Conservation (phyloP, 2,113 vertebrate species). For the Indicator indicator region DNA sequence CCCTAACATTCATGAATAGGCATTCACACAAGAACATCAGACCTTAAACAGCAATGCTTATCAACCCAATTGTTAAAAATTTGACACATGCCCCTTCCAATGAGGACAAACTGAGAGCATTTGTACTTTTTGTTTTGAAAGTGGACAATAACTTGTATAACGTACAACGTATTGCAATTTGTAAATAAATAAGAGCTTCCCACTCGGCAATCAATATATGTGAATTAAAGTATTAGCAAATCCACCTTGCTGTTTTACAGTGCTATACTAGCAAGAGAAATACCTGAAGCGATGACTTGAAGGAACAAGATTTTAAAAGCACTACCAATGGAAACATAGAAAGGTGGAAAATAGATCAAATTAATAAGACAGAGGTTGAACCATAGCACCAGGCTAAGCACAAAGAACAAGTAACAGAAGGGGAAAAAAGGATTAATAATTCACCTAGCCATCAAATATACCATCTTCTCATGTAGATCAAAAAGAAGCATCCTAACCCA, state of each 20-base stretch:
- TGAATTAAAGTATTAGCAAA: not conserved
- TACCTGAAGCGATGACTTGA: not conserved
- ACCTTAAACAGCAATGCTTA: not conserved
- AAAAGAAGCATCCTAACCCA: not conserved
- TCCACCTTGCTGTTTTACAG: not conserved
- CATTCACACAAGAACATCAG: not conserved
- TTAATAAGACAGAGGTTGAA: not conserved
- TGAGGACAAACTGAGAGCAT: not conserved
- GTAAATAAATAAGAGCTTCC: not conserved
- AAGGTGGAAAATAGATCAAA: not conserved
- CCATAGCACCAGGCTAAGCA: not conserved
- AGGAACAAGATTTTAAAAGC: not conserved
- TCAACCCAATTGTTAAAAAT: not conserved
- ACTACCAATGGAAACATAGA: not conserved
- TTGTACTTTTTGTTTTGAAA: not conserved
- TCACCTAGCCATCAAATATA: not conserved
- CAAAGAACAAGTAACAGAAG: not conserved
- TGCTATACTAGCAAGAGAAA: not conserved
- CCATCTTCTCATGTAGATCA: not conserved
- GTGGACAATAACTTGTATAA: not conserved
- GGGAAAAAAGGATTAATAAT: not conserved
- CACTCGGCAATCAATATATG: not conserved
- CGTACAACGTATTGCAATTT: not conserved
- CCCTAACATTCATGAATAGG: not conserved
- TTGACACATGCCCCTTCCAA: rapidly evolving